Conservation (phyloP, 2,888 invertebrate genomes). For the Archips xylosteana region DNA sequence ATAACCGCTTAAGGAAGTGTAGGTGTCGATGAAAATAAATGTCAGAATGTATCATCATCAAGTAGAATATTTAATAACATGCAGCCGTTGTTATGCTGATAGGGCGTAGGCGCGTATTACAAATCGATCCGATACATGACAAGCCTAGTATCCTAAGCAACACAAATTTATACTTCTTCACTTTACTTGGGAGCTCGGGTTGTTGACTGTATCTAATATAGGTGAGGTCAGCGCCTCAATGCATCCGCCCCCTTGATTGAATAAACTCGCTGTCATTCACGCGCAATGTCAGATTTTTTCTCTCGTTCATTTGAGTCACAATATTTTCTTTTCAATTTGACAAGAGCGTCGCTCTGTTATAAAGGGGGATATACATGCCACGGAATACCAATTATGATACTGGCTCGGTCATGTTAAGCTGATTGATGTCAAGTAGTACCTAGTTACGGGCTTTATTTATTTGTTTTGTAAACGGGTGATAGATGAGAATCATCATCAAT, state of each 20-base stretch:
- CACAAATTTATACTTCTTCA: slow-evolving; percentile 14
- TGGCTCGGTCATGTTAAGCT: slow-evolving; percentile 4
- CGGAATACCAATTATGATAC: not conserved
- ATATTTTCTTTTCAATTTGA: slow-evolving; percentile 45
- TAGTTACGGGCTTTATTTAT: slow-evolving; percentile 4
- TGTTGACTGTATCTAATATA: slow-evolving; percentile 23
- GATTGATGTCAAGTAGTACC: not conserved
- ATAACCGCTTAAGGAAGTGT: slow-evolving; percentile 11
- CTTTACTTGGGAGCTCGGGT: slow-evolving; percentile 12
- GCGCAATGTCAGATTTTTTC: slow-evolving; percentile 24
- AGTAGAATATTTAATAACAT: slow-evolving; percentile 15
- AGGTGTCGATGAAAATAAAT: slow-evolving; percentile 23
- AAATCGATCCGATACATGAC: slow-evolving; percentile 28
- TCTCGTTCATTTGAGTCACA: slow-evolving; percentile 33
- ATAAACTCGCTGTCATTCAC: slow-evolving; percentile 60
- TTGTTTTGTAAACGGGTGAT: not conserved
- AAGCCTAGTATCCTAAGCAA: not conserved
- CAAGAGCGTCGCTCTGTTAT: slow-evolving; percentile 32
- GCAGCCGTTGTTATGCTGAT: slow-evolving; percentile 37
- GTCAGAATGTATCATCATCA: slow-evolving; percentile 16
- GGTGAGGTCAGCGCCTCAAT: slow-evolving; percentile 57
- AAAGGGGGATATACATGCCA: slow-evolving; percentile 7
- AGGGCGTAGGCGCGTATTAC: slow-evolving; percentile 28
- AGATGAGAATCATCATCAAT: not conserved
- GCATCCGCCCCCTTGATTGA: slow-evolving; percentile 73